These are phyloP conservation scores for Malthinus flaveolus DNA, from an alignment of 2,888 invertebrate species.

Conservation along the genomic window DNA sequence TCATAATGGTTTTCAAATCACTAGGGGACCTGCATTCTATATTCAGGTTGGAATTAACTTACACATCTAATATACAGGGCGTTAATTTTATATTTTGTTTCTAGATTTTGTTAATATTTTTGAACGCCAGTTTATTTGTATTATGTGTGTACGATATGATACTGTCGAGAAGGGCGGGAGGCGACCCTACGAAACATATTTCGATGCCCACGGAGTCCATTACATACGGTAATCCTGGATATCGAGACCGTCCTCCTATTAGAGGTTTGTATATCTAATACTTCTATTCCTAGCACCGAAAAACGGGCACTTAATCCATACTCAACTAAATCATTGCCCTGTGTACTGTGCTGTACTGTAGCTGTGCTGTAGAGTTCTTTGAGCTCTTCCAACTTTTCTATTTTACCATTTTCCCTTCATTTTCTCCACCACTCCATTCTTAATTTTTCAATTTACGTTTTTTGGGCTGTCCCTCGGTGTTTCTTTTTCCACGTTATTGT, in stretches of 20 bases:
- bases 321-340: too few species aligned
- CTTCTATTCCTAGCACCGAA: too few species aligned
- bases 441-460: too few species aligned
- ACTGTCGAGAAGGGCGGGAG: slow-evolving; percentile 73
- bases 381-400: too few species aligned
- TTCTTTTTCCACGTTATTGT: too few species aligned
- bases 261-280: slow-evolving; percentile 51
- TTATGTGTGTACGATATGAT: slow-evolving; percentile 80
- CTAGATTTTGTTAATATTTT: slow-evolving; percentile 77
- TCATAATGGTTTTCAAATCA: slow-evolving; percentile 72
- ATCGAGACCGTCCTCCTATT: slow-evolving; percentile 64
- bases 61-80: background rate
- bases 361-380: too few species aligned
- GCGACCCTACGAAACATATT: slow-evolving; percentile 75
- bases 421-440: too few species aligned
- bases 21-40: slow-evolving; percentile 83
- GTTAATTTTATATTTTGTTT: slow-evolving; percentile 44
- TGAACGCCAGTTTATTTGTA: slow-evolving; percentile 76
- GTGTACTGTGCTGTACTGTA: too few species aligned
- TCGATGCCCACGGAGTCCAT: slow-evolving; percentile 64
- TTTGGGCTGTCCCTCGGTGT: too few species aligned
- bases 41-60: slow-evolving; percentile 67
- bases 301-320: too few species aligned
- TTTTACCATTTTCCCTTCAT: too few species aligned
- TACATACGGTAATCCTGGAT: slow-evolving; percentile 86